Evolutionary conservation across 2,888 invertebrate species (phyloP), one percentile per base, ranked within the genome.

Genomic region (Cantharis rustica): DNA sequence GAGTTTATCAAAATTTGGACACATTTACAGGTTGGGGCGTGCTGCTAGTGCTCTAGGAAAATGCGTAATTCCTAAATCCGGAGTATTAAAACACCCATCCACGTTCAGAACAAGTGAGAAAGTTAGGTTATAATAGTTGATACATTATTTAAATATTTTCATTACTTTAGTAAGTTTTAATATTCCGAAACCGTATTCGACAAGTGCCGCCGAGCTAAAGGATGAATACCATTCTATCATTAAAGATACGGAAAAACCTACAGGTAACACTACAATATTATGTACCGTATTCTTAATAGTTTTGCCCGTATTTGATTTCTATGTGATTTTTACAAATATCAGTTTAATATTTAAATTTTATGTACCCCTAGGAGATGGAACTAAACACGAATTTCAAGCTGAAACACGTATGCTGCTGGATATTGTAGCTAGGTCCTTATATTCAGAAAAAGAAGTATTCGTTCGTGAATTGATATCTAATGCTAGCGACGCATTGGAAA

Each of bases 391-490:
- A 87, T 99, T 99, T 87, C 97, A 98, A 88, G 98, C 99, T 0
- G 99, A 99, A 90, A 99, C 98, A 0, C 91, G 95, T 79, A 98
- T 98, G 95, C 88, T 99, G 62, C 89, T 99, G 69, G 98, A 99
- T 87, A 99, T 99, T 88, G 99, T 99, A 0, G 99, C 99, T 0
- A 94, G 96, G 85, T 98, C 98, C 0, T 89, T 99, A 61, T 99
- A 99, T 88, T 98, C 98, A 0, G 98, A 99, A 84, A 98, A 98
- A 89, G 98, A 99, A 91, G 98, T 99, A 10, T 99, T 99, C 86
- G 93, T 99, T 11, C 91, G 98, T 81, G 98, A 99, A 88, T 89
- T 99, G 61, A 96, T 99, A 80, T 98, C 98, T 0, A 99, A 99
- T 89, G 95, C 98, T 0, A 98, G 97, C 87, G 98, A 99, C 92